Evolutionary conservation across 2,797 vertebrate species (phyloP).

Genomic region (Cichlasoma orientale): DNA sequence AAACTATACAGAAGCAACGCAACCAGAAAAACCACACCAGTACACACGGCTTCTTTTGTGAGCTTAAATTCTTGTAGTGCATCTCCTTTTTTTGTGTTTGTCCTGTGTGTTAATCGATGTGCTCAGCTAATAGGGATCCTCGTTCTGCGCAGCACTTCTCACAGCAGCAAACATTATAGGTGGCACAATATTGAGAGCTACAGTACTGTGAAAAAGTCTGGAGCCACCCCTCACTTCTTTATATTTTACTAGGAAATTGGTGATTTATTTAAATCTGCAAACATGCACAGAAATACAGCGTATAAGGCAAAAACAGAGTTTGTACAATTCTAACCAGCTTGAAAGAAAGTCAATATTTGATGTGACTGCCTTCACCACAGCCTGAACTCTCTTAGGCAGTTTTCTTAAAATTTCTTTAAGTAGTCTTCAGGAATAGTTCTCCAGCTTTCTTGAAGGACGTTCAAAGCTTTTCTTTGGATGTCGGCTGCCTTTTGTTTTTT

Average conservation of each 20-base stretch:
- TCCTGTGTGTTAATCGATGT: neutral
- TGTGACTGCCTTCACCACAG: too few relatives aligned
- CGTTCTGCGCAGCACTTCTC: neutral
- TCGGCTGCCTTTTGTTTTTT: too few relatives aligned
- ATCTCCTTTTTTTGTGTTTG: neutral
- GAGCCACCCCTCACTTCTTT: neutral
- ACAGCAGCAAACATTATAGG: neutral
- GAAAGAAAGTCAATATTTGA: too few relatives aligned
- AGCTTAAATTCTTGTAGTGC: neutral
- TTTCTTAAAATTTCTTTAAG: too few relatives aligned
- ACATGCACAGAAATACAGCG: too few relatives aligned
- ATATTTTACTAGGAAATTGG: neutral
- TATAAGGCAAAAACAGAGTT: too few relatives aligned
- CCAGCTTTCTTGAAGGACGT: too few relatives aligned
- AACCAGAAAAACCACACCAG: neutral
- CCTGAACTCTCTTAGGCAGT: too few relatives aligned
- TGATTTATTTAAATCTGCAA: too few relatives aligned
- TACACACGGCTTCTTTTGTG: neutral
- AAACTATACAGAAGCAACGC: neutral
- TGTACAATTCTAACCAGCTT: too few relatives aligned
- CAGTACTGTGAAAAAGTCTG: neutral
- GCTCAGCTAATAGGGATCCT: neutral
- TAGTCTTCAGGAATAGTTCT: too few relatives aligned
- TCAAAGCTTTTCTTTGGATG: too few relatives aligned
- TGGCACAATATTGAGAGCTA: neutral